A percentile compares a stretch with the other conserved stretches of the same genome.
phyloP scores from a whole-genome alignment of 1,140 invertebrate species.

The Drosophila pachea region DNA sequence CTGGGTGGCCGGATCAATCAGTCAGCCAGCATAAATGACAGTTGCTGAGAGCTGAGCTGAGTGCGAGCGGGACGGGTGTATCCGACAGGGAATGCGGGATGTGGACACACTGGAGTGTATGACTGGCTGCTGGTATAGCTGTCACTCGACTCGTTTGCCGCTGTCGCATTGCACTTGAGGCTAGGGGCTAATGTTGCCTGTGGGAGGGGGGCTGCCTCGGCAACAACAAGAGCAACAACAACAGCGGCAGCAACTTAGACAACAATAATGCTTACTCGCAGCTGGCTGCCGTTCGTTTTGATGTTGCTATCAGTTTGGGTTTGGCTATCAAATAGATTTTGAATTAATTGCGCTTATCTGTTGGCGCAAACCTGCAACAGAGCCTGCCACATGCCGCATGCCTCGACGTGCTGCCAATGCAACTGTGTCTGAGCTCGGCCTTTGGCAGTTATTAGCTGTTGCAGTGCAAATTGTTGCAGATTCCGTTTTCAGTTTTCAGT shows the following conservation, averaged over 20 bases:
- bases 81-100: neutral
- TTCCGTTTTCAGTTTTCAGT: conserved; percentile 22
- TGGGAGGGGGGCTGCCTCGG: conserved; percentile 19
- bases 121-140: conserved; percentile 21
- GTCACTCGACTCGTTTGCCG: conserved; percentile 46
- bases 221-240: conserved; percentile 21
- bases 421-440: conserved; percentile 31
- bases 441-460: conserved; percentile 50
- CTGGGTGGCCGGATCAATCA: conserved; percentile 58
- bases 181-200: conserved; percentile 63
- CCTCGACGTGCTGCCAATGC: neutral
- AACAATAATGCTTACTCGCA: conserved; percentile 32
- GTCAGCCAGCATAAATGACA: conserved; percentile 55
- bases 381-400: conserved; percentile 10
- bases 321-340: conserved; percentile 64
- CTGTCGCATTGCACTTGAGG: conserved; percentile 63
- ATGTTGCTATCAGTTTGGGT: conserved; percentile 49
- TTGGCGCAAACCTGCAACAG: conserved; percentile 20
- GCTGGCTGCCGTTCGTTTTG: conserved; percentile 17
- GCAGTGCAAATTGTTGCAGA: conserved; percentile 24
- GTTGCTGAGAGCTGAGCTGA: conserved; percentile 21
- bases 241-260: conserved; percentile 8
- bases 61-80: no score
- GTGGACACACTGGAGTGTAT: conserved; percentile 5
- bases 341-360: conserved; percentile 64